Evolutionary conservation across 2,113 vertebrate genomes (phyloP).

Genomic region (Odocoileus virginianus): DNA sequence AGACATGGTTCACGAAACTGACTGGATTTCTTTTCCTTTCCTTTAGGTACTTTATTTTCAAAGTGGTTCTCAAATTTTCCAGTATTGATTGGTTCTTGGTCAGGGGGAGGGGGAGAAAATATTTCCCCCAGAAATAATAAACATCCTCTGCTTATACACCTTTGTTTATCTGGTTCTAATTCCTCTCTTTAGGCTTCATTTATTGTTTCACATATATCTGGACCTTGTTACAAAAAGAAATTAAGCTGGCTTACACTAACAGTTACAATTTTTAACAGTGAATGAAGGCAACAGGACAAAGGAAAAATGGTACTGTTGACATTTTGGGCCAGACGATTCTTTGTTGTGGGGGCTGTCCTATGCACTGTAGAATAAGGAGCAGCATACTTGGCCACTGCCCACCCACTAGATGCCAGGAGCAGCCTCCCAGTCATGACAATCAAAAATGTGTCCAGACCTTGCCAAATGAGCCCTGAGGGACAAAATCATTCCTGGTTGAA

Average conservation of each 20-base stretch:
- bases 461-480: not conserved
- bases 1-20: not conserved
- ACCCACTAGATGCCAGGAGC: not conserved
- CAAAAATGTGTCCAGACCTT: not conserved
- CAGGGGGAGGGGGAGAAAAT: not conserved
- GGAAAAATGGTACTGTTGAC: not conserved
- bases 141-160: not conserved
- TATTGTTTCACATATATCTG: not conserved
- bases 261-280: not conserved
- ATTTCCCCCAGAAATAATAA: not conserved
- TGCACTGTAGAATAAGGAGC: not conserved
- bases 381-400: not conserved
- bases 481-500: not conserved
- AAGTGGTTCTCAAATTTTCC: not conserved
- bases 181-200: not conserved
- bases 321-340: not conserved
- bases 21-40: not conserved
- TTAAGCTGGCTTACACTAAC: not conserved
- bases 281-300: not conserved
- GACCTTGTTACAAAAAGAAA: not conserved
- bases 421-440: not conserved
- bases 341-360: not conserved
- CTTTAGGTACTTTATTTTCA: conserved; percentile 16
- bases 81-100: not conserved
- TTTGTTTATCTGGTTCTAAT: not conserved